A percentile compares a stretch with the other conserved stretches of the same genome.
phyloP scores from a whole-genome alignment of 2,888 invertebrate genomes.

The Calameuta idolon region DNA sequence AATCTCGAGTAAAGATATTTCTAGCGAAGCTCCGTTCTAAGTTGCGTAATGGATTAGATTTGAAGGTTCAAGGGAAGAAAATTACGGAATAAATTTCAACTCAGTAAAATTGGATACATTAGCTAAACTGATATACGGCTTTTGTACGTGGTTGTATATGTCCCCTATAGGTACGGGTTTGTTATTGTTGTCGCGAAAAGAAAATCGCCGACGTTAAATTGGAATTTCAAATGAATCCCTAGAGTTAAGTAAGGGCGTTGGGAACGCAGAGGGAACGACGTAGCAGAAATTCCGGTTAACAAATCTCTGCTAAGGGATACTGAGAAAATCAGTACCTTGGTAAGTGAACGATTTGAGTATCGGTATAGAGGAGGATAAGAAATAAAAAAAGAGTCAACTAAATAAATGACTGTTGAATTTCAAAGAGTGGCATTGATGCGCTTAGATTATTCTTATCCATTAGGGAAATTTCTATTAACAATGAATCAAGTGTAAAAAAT shows the following conservation, averaged over 20 bases:
- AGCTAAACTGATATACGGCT: background rate
- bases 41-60: too few species aligned
- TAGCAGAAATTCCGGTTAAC: too few species aligned
- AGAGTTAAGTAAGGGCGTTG: too few species aligned
- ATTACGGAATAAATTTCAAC: background rate
- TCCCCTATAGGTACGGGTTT: background rate
- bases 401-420: background rate
- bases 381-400: background rate
- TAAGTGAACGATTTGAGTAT: background rate
- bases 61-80: background rate
- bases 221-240: slow-evolving; percentile 35
- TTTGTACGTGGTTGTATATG: background rate
- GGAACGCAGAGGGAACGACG: too few species aligned
- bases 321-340: too few species aligned
- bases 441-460: background rate
- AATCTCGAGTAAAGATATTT: background rate
- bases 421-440: background rate
- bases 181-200: slow-evolving; percentile 21
- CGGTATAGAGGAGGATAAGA: background rate
- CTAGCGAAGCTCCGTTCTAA: background rate
- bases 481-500: background rate
- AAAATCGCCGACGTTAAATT: slow-evolving; percentile 24
- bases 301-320: too few species aligned
- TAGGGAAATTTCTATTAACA: background rate
- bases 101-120: background rate